Base-by-base conservation (phyloP, 2,797 vertebrate genomes). In the Hoplostethus mediterraneus region DNA sequence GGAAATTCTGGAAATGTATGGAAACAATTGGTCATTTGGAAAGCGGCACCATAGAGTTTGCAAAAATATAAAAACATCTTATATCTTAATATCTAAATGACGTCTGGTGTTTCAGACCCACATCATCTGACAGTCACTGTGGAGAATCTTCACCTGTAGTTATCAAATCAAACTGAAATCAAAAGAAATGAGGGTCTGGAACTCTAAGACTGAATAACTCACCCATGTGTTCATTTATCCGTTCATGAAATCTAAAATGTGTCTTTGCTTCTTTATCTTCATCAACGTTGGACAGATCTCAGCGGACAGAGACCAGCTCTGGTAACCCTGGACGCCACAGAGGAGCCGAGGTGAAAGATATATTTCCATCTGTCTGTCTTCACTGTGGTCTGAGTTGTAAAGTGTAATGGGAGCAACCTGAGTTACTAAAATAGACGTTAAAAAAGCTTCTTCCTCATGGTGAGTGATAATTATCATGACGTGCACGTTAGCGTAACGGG, bases 281-380 rank as follows among this genome's bases (percentile, higher is more conserved):
- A 79, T 71, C 67, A 75, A 69, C 51, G 49, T 58, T 71, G 82
- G 54, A 76, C 79, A 95, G 95, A 95, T 95, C 86, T 95, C 94
- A 12, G 85, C 93, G 0, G 94, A 95, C 90, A 89, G 66, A 84
- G 94, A 95, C 63, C 94, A 95, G 87, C 93, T 95, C 61, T 95
- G 94, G 94, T 95, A 92, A 93, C 80, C 52, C 40, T 80, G 65
- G 76, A 82, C 62, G 59, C 74, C 71, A 52, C 80, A 62, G 61
- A 42, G 6, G 59, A 84, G 69, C 79, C 71, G 86, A 92, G 94
- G 93, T 94, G 87, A 92, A 70, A 9, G 17, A 64, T 58, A 14
- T 1, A 9, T 48, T 67, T 69, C 21, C 1, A 21, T 21, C 21
- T 21, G 16, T 61, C 14, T 9, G 4, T 47, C 28, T 42, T 42